phyloP scores from a whole-genome alignment of 2,888 invertebrate species.

The Quadroppia sp. region DNA sequence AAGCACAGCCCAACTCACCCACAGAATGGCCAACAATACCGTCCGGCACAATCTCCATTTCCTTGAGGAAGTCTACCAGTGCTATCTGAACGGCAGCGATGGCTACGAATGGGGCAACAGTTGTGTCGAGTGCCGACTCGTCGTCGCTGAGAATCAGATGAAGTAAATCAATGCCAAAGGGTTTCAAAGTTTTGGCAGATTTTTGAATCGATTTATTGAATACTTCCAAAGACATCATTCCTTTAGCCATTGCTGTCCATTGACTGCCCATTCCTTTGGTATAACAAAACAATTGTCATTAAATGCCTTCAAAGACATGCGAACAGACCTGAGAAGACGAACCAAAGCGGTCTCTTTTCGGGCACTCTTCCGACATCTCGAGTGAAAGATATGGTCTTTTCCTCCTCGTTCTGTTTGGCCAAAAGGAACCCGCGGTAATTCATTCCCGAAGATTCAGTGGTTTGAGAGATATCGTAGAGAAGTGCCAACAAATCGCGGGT shows the following conservation, averaged over 20 bases:
- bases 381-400: slow-evolving; percentile 47
- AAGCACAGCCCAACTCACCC: slow-evolving; percentile 90
- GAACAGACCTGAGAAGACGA: slow-evolving; percentile 76
- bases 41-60: slow-evolving; percentile 74
- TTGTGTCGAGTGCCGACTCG: slow-evolving; percentile 73
- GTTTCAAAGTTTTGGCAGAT: slow-evolving; percentile 70
- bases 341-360: slow-evolving; percentile 81
- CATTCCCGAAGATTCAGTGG: slow-evolving; percentile 42
- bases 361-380: slow-evolving; percentile 49
- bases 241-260: slow-evolving; percentile 92
- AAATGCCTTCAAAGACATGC: neutral
- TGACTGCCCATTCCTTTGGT: slow-evolving; percentile 82
- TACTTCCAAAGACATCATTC: slow-evolving; percentile 72
- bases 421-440: slow-evolving; percentile 44
- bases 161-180: slow-evolving; percentile 76
- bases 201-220: slow-evolving; percentile 74
- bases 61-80: slow-evolving; percentile 76
- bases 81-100: slow-evolving; percentile 96
- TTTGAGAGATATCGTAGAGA: slow-evolving; percentile 67
- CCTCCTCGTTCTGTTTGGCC: slow-evolving; percentile 39
- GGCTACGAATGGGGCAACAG: slow-evolving; percentile 73
- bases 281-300: too few relatives aligned
- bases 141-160: slow-evolving; percentile 71
- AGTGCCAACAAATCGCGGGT: slow-evolving; percentile 67
- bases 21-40: slow-evolving; percentile 95